Conservation (phyloP, 2,888 invertebrate genomes). For the Zaprionus obscuricornis region DNA sequence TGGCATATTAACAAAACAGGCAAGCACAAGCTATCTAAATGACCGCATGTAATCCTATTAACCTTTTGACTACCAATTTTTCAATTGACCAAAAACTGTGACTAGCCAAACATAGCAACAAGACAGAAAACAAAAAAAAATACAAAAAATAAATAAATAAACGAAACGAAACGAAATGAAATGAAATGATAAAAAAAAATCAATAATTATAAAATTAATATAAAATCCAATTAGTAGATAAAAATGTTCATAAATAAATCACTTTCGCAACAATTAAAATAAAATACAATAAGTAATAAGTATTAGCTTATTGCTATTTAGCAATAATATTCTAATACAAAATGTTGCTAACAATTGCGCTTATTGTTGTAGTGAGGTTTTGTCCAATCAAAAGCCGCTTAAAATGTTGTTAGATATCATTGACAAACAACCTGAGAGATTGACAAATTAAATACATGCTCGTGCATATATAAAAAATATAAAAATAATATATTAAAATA, state of each 20-base stretch:
- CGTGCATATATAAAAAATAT: no score
- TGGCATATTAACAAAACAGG: no score
- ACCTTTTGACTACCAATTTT: constrained; percentile 66
- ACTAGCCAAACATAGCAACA: constrained; percentile 24
- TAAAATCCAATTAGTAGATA: no score
- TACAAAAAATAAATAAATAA: background rate
- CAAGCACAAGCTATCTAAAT: constrained; percentile 32
- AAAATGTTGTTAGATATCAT: constrained; percentile 7
- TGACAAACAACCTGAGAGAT: no score
- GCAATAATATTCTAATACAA: no score
- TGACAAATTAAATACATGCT: constrained; percentile 23
- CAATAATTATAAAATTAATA: no score
- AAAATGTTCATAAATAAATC: background rate
- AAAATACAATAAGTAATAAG: no score
- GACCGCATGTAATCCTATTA: constrained; percentile 62
- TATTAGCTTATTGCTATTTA: no score
- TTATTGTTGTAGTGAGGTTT: no score
- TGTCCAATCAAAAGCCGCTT: constrained; percentile 36
- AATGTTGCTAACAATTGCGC: no score
- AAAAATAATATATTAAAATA: background rate
- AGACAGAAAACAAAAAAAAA: constrained; percentile 1
- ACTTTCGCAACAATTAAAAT: no score
- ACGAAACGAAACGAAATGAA: no score
- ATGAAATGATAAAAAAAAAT: background rate
- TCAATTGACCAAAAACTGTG: constrained; percentile 34